Conservation (phyloP, 2,888 invertebrate species). For the Torymus tubicola region DNA sequence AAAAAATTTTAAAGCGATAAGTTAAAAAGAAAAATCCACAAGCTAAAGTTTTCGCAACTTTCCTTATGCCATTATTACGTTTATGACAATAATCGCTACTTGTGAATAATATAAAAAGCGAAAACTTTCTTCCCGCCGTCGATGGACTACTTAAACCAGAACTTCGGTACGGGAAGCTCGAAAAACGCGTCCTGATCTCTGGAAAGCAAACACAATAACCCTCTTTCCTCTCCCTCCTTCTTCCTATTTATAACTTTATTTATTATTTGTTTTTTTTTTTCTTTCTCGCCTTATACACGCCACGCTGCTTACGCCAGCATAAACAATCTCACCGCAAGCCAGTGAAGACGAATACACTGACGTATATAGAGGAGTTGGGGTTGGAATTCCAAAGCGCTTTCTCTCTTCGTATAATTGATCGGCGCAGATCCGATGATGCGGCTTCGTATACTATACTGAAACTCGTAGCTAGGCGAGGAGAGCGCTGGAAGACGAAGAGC, state of each 20-base stretch:
- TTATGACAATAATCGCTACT: background rate
- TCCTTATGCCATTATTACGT: background rate
- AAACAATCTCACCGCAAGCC: too few relatives aligned
- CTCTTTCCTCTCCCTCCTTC: too few relatives aligned
- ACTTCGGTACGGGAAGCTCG: too few relatives aligned
- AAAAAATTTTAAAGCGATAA: constrained; percentile 15
- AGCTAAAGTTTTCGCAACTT: constrained; percentile 9
- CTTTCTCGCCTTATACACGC: too few relatives aligned
- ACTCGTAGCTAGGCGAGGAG: background rate
- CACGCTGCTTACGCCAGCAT: too few relatives aligned
- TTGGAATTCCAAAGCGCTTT: too few relatives aligned
- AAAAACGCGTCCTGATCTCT: too few relatives aligned
- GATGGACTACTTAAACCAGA: background rate
- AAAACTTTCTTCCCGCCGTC: background rate
- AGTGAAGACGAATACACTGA: too few relatives aligned
- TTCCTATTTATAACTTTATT: too few relatives aligned
- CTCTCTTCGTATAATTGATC: constrained; percentile 29
- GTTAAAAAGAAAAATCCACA: background rate
- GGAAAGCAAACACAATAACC: too few relatives aligned
- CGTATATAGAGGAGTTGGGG: too few relatives aligned
- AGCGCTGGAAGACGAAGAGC: background rate
- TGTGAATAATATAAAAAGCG: background rate
- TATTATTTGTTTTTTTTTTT: too few relatives aligned
- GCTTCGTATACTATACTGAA: background rate
- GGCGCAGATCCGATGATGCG: constrained; percentile 11